Base-by-base conservation (phyloP, 2,113 vertebrate genomes). In the Malaclemys terrapin region DNA sequence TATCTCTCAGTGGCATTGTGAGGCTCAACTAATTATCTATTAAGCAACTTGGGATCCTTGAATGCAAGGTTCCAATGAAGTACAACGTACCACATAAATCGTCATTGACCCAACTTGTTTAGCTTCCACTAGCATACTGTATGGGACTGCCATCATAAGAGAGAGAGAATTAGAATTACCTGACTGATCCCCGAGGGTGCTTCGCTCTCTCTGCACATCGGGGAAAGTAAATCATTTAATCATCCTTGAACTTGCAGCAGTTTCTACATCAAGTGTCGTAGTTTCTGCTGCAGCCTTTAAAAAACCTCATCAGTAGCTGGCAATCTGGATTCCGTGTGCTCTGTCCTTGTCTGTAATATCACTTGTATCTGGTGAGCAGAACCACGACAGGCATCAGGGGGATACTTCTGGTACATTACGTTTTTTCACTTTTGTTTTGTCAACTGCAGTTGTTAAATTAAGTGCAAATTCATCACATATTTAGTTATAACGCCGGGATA, bases 41-140 rank as follows among this genome's bases (percentile, higher is more conserved):
- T 78, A 47, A 78, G 25, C 19, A 72, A 38, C n/a, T 72, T 72
- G 35, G 19, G 65, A 19, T 72, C 17, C 35, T 72, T n/a, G 53
- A 76, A 20, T n/a, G 29, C 1, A 35, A 50, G 53, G 24, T 27
- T 19, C n/a, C 12, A 2, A 35, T 12, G 1, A 4, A 25, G 27
- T 27, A 4, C 1, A n/a, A 38, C 86, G 22, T 27, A 54, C 5
- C 1, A 1, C 0, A 0, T 2, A 0, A 25, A 19, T 65, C 59
- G 35, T 12, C 16, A 29, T 10, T 12, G 29, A 11, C 47, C 56
- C 1, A 0, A 5, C 72, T 17, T 54, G 4, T 1, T 50, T 62
- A 10, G 13, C 80, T 94, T 65, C 45, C 72, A 54, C 24, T 87
- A 12, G 53, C 54, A 47, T 72, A 53, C 42, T 94, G 12, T 5